phyloP scores from a whole-genome alignment of 2,113 vertebrate genomes.

The Xyrauchen texanus region DNA sequence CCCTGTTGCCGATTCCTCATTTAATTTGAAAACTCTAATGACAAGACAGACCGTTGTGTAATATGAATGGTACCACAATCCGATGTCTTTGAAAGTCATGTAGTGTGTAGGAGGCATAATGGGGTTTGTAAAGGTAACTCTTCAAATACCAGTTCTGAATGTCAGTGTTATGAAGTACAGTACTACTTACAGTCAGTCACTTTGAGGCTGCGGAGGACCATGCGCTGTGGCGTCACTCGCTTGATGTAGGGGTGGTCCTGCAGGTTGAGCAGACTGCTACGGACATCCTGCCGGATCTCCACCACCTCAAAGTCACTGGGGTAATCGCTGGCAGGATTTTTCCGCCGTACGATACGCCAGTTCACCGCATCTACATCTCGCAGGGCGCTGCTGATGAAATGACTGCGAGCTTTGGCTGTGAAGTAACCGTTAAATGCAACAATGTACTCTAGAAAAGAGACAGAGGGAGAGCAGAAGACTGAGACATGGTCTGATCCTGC shows the following conservation, averaged over 20 bases:
- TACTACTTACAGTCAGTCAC: constrained; percentile 83
- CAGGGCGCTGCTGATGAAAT: constrained; percentile 93
- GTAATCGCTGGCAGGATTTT: constrained; percentile 95
- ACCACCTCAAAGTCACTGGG: constrained; percentile 98
- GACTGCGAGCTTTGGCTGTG: constrained; percentile 91
- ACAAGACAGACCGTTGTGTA: too few species aligned
- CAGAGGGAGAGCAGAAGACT: constrained; percentile 22
- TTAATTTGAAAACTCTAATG: too few species aligned
- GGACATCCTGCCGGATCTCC: constrained; percentile 86
- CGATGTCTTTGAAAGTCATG: too few species aligned
- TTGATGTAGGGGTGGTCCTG: constrained; percentile 96
- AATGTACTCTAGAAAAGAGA: constrained; percentile 85
- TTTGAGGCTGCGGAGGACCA: constrained; percentile 91
- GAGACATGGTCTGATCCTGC: too few species aligned
- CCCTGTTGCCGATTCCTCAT: too few species aligned
- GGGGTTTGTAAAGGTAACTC: too few species aligned
- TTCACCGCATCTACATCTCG: constrained; percentile 78
- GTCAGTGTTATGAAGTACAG: too few species aligned
- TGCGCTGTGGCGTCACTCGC: constrained; percentile 91
- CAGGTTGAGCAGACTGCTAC: constrained; percentile 80
- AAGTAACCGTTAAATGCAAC: constrained; percentile 88
- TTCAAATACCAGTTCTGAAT: background rate
- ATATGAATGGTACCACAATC: too few species aligned
- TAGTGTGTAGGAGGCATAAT: too few species aligned
- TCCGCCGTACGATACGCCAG: constrained; percentile 91